These are phyloP conservation scores for Eutrigla gurnardus DNA, from an alignment of 2,797 vertebrate species.

Conservation along the genomic window DNA sequence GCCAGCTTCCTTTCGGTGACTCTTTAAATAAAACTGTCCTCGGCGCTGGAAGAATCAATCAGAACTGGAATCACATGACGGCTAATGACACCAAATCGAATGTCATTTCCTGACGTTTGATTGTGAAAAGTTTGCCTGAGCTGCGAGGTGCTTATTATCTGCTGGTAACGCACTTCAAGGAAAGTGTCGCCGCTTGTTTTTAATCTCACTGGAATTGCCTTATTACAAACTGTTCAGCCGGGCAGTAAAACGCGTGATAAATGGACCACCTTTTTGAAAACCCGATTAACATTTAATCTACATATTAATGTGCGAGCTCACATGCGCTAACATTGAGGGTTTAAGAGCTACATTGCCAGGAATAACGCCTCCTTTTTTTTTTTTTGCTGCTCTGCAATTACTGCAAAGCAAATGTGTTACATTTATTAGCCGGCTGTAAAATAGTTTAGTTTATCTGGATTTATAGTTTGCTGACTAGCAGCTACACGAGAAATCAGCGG, in stretches of 20 bases:
- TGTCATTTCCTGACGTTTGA: constrained; percentile 44
- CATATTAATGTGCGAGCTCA: constrained; percentile 65
- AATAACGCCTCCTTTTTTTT: constrained; percentile 39
- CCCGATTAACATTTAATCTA: constrained; percentile 72
- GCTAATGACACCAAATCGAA: constrained; percentile 12
- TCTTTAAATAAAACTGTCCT: constrained; percentile 27
- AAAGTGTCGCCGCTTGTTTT: constrained; percentile 65
- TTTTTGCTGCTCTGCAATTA: constrained; percentile 29
- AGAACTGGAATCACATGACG: constrained; percentile 8
- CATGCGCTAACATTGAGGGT: constrained; percentile 48
- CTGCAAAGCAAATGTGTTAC: constrained; percentile 14
- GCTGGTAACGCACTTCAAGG: constrained; percentile 42
- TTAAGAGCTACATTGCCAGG: constrained; percentile 14
- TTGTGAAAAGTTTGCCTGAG: constrained; percentile 39
- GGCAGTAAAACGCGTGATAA: constrained; percentile 56
- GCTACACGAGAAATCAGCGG: not conserved
- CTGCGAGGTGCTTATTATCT: constrained; percentile 49
- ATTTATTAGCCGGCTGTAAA: constrained; percentile 42
- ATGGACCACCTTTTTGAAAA: constrained; percentile 55
- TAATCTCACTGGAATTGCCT: constrained; percentile 52
- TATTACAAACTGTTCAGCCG: constrained; percentile 41
- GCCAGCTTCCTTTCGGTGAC: not conserved
- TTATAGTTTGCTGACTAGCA: constrained; percentile 16
- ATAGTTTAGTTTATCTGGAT: constrained; percentile 40
- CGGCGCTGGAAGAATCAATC: constrained; percentile 24